These are phyloP conservation scores for Melangyna quadrimaculata DNA, from an alignment of 2,888 invertebrate genomes.

Conservation along the genomic window DNA sequence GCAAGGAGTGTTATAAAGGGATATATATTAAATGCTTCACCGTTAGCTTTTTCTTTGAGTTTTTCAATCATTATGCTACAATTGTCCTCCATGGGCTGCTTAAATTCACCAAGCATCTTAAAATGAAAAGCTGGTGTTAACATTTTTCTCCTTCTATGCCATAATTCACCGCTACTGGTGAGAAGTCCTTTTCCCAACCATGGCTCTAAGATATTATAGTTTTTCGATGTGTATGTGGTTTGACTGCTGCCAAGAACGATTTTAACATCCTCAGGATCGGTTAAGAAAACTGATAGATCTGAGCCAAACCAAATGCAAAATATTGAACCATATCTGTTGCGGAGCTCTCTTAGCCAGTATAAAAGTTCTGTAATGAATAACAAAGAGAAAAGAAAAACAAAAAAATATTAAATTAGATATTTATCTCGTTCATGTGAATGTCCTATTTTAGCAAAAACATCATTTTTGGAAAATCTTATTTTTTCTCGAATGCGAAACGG, in stretches of 20 bases:
- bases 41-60: conserved; percentile 79
- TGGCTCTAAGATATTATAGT: conserved; percentile 75
- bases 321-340: conserved; percentile 75
- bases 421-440: too few relatives aligned
- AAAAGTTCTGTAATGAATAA: conserved; percentile 76
- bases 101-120: conserved; percentile 88
- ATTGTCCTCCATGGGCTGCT: conserved; percentile 87
- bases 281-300: conserved; percentile 78
- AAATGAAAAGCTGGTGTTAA: conserved; percentile 91
- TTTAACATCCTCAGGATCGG: conserved; percentile 77
- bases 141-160: conserved; percentile 87
- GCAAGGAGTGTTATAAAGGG: conserved; percentile 82
- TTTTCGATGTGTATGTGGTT: conserved; percentile 76
- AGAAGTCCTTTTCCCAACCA: conserved; percentile 79
- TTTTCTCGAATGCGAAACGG: too few relatives aligned
- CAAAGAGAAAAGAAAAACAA: neutral
- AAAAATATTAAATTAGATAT: too few relatives aligned
- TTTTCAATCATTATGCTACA: conserved; percentile 82
- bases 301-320: conserved; percentile 80
- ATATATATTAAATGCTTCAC: conserved; percentile 83
- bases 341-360: conserved; percentile 76
- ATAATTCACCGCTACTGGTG: conserved; percentile 81
- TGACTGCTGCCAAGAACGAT: conserved; percentile 76
- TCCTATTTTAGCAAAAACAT: too few relatives aligned
- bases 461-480: too few relatives aligned